Evolutionary conservation across 2,888 invertebrate species (phyloP), one percentile per base, ranked within the genome.

Genomic region (Drosophila villosipedis): DNA sequence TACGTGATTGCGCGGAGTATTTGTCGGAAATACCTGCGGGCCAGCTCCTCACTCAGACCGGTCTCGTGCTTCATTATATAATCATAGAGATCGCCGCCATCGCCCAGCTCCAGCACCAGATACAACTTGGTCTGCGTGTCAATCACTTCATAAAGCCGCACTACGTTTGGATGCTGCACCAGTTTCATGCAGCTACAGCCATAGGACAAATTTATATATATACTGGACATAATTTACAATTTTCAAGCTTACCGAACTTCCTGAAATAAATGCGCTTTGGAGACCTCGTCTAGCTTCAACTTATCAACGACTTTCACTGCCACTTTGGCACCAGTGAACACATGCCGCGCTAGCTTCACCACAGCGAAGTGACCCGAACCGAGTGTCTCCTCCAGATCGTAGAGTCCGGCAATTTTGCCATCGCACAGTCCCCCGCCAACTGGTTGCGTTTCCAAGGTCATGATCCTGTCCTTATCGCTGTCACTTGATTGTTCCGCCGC

Each of bases 321-420:
- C 68, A 99, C 99, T 94, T 98, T 98, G 94, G 99, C 99, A 43
- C 99, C 99, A 62, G 99, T 99, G 94, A 99, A 99, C 69, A 99
- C 99, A 95, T 99, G 99, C 80, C 98, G 95, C 33, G 99, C 99
- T 80, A 98, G 94, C 94, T 99, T 99, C 54, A 99, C 99, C 77
- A 99, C 98, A 76, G 99, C 99, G 95, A 99, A 99, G 94, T 99
- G 99, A 71, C 99, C 99, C 73, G 98, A 97, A 57, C 99, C 99
- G 68, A 99, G 95, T 6, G 99, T 99, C 93, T 98, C 98, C 93
- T 98, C 97, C 92, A 99, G 95, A 94, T 99, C 99, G 94, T 99
- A 99, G 60, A 99, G 95, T 67, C 99, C 99, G 89, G 98, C 98
- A 92, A 98, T 98, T 95, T 98, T 97, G 77, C 97, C 96, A 94